Evolutionary conservation across 2,113 vertebrate species (phyloP).

Genomic region (Mesitornis unicolor): DNA sequence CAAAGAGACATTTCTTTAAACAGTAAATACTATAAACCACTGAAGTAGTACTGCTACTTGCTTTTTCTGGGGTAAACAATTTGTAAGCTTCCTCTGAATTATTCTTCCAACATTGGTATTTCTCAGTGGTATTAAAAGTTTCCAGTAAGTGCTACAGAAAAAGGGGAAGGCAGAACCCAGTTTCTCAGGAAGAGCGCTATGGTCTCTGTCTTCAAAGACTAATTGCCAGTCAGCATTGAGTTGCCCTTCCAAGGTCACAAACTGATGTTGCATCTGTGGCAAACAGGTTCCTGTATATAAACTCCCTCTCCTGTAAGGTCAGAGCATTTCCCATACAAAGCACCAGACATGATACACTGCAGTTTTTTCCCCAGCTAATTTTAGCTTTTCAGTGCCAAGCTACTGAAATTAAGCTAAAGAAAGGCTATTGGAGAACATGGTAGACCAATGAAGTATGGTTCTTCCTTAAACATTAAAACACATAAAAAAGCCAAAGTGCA

Average conservation of each 20-base stretch:
- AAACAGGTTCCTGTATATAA: neutral
- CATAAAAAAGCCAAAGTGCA: neutral
- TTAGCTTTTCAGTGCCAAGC: neutral
- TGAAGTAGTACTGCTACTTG: neutral
- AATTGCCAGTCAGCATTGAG: neutral
- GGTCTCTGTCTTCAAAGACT: neutral
- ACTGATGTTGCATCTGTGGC: too few species aligned
- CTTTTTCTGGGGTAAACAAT: neutral
- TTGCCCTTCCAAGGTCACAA: neutral
- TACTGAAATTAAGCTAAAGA: neutral
- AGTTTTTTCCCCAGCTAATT: fast-evolving
- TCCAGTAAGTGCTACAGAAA: neutral
- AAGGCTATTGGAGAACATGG: neutral
- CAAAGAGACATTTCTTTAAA: neutral
- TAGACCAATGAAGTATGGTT: neutral
- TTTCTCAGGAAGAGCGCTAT: neutral
- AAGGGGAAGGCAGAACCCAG: neutral
- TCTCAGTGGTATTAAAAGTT: neutral
- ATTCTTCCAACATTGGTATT: neutral
- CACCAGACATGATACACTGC: neutral
- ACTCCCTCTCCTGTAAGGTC: neutral
- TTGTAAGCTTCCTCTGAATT: neutral
- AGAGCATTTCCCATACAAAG: neutral
- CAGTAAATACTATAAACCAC: neutral
- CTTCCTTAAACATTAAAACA: neutral